These are phyloP conservation scores for Anableps anableps DNA, from an alignment of 2,797 vertebrate genomes.

Conservation along the genomic window DNA sequence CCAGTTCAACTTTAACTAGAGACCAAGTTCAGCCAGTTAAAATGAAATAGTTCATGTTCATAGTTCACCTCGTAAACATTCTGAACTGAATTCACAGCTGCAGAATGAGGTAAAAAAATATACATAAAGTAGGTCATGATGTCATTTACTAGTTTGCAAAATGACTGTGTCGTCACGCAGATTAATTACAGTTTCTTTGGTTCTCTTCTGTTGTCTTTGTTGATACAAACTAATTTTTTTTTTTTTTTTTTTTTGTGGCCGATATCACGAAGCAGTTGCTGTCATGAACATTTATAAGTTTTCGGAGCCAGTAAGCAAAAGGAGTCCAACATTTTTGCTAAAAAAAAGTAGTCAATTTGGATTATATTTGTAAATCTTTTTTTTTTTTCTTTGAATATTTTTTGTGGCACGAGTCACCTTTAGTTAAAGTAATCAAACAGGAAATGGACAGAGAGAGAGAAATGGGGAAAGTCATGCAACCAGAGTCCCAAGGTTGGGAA, in stretches of 20 bases:
- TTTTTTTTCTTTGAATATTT: no score
- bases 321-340: no score
- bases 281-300: not conserved
- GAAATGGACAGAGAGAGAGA: not conserved
- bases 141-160: not conserved
- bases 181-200: no score
- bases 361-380: no score
- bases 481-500: not conserved
- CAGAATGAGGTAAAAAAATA: not conserved
- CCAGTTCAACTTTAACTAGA: not conserved
- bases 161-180: not conserved
- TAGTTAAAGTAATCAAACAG: no score
- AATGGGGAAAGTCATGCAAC: not conserved
- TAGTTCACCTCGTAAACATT: not conserved
- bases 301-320: not conserved
- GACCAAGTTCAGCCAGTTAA: not conserved
- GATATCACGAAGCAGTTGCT: not conserved
- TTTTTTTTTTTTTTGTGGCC: no score
- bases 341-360: no score
- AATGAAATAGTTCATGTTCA: not conserved
- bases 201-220: not conserved
- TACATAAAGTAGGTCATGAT: not conserved
- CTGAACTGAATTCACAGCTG: not conserved
- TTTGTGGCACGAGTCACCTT: no score
- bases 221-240: no score